Evolutionary conservation across 2,797 vertebrate species (phyloP).

Genomic region (Anguilla obscura): DNA sequence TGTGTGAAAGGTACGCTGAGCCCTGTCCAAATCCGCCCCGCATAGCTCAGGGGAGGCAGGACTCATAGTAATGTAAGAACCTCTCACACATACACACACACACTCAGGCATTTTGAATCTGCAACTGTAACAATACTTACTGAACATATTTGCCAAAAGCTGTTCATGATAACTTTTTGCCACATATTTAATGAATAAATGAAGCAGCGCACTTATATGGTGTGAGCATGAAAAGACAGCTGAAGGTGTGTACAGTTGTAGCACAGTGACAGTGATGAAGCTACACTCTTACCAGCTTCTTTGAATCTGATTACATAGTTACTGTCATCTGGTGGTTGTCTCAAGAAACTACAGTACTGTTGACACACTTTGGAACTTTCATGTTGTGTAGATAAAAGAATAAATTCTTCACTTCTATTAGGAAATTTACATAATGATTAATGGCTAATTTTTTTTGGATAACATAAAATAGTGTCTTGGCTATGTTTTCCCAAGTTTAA

Average conservation of each 20-base stretch:
- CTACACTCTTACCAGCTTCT: not conserved
- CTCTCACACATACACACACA: not conserved
- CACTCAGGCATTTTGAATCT: too few species aligned
- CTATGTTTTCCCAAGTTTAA: not conserved
- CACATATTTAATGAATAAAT: not conserved
- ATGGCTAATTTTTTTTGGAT: not conserved
- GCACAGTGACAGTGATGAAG: not conserved
- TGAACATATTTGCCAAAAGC: not conserved
- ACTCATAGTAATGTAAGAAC: not conserved
- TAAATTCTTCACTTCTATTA: not conserved
- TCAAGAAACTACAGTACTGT: conserved; percentile 15
- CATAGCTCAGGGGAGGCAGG: not conserved
- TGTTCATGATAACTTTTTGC: not conserved
- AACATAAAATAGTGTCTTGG: not conserved
- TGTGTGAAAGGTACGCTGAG: not conserved
- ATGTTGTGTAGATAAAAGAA: not conserved
- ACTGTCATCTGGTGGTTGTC: conserved; percentile 23
- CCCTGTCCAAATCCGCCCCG: not conserved
- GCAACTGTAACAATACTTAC: not conserved
- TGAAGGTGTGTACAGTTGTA: not conserved
- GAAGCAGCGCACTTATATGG: not conserved
- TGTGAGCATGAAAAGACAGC: not conserved
- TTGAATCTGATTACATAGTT: conserved; percentile 11
- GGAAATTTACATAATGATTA: not conserved
- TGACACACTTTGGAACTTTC: not conserved